Evolutionary conservation across 2,888 invertebrate species (phyloP).

Genomic region (Ctena decussata): DNA sequence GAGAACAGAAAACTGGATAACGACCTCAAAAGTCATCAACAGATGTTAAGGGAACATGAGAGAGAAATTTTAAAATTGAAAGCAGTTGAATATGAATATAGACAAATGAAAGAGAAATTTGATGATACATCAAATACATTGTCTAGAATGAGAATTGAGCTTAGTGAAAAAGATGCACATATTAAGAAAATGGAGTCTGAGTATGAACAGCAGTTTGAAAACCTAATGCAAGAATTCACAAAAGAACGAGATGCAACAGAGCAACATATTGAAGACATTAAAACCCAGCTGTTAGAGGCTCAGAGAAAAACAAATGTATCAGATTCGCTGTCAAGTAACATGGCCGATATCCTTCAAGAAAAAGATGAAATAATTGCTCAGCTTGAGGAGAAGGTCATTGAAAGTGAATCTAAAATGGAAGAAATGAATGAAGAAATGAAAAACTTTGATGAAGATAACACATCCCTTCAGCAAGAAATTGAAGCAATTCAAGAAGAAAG

Average conservation of each 20-base stretch:
- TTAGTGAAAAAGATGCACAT: conserved; percentile 76
- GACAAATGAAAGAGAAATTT: conserved; percentile 77
- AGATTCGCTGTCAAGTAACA: conserved; percentile 80
- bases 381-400: conserved; percentile 92
- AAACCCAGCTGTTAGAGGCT: conserved; percentile 92
- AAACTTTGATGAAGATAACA: conserved; percentile 76
- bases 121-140: conserved; percentile 75
- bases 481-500: conserved; percentile 78
- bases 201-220: conserved; percentile 77
- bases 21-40: conserved; percentile 75
- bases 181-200: conserved; percentile 75
- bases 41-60: conserved; percentile 79
- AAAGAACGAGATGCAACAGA: conserved; percentile 82
- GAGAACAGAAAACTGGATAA: conserved; percentile 78
- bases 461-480: conserved; percentile 71
- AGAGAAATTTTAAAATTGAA: conserved; percentile 81
- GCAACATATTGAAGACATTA: conserved; percentile 91
- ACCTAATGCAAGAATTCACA: conserved; percentile 84
- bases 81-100: conserved; percentile 81
- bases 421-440: conserved; percentile 83
- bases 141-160: conserved; percentile 61
- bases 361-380: conserved; percentile 95
- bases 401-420: conserved; percentile 82
- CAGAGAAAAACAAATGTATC: conserved; percentile 90
- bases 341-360: conserved; percentile 91